Percentiles rank a stretch among this genome's conserved stretches.
These are phyloP conservation scores for Taphrorychus bicolor DNA, from an alignment of 2,888 invertebrate species.

Conservation along the genomic window DNA sequence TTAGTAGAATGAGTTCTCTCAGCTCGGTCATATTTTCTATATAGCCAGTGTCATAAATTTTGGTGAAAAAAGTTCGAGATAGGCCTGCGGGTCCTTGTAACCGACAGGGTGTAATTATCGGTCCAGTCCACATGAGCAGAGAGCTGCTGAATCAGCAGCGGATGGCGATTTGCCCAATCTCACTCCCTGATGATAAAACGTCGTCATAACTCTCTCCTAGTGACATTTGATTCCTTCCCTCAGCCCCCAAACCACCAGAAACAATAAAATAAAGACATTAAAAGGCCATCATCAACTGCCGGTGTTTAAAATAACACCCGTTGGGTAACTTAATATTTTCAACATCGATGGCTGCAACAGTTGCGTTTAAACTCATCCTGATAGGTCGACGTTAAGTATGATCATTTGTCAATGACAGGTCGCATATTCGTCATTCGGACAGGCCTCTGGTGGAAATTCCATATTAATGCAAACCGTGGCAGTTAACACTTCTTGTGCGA, in stretches of 20 bases:
- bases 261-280: conserved; percentile 18
- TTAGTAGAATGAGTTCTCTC: background rate
- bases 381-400: conserved; percentile 21
- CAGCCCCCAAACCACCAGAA: background rate
- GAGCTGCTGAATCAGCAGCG: background rate
- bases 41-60: background rate
- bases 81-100: background rate
- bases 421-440: background rate
- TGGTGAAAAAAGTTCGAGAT: background rate
- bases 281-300: conserved; percentile 31
- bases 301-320: conserved; percentile 14
- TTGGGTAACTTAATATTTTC: conserved; percentile 7
- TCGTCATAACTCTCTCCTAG: background rate
- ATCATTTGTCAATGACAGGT: conserved; percentile 35
- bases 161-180: background rate
- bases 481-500: background rate
- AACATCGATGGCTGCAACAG: background rate
- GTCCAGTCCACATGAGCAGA: background rate
- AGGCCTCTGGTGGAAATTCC: too few species aligned
- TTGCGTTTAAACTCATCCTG: conserved; percentile 8
- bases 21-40: background rate
- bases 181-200: background rate
- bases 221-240: background rate
- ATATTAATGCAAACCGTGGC: background rate
- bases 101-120: background rate